Conservation (phyloP, 2,113 vertebrate genomes). For the Oreotrochilus melanogaster region DNA sequence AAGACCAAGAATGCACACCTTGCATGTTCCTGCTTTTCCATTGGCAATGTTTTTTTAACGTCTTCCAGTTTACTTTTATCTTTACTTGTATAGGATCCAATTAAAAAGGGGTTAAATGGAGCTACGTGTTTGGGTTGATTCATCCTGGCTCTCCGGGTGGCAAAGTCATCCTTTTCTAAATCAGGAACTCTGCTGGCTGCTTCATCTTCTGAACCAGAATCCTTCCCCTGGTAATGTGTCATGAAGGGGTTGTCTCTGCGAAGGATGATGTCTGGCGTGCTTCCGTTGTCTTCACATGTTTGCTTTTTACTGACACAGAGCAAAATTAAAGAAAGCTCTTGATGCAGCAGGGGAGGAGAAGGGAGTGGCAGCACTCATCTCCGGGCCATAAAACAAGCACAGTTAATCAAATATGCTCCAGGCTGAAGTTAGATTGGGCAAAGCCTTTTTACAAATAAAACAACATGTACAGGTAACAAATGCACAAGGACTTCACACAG, state of each 20-base stretch:
- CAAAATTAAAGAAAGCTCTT: constrained; percentile 69
- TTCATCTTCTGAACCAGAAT: constrained; percentile 84
- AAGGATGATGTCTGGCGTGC: constrained; percentile 84
- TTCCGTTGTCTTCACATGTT: constrained; percentile 54
- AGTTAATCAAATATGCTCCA: constrained; percentile 2
- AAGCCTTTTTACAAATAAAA: not conserved
- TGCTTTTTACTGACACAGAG: constrained; percentile 76
- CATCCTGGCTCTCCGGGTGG: constrained; percentile 84
- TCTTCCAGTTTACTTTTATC: constrained; percentile 82
- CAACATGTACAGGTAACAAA: not conserved
- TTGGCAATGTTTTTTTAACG: constrained; percentile 70
- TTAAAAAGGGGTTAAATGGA: constrained; percentile 82
- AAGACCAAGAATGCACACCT: constrained; percentile 75
- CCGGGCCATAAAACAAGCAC: not conserved
- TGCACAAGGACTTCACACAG: not conserved
- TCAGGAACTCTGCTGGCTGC: constrained; percentile 83
- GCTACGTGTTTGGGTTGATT: constrained; percentile 77
- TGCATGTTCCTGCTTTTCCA: constrained; percentile 60
- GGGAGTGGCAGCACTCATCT: not conserved
- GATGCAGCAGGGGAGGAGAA: not conserved
- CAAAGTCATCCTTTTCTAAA: constrained; percentile 91
- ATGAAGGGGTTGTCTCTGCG: constrained; percentile 87
- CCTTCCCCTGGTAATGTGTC: constrained; percentile 72
- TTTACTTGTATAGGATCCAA: constrained; percentile 80
- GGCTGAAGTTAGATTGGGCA: constrained; percentile 47